Base-by-base conservation (phyloP, 37 sponge, comb jelly and placozoan genomes). In the Theonella swinhoei region DNA sequence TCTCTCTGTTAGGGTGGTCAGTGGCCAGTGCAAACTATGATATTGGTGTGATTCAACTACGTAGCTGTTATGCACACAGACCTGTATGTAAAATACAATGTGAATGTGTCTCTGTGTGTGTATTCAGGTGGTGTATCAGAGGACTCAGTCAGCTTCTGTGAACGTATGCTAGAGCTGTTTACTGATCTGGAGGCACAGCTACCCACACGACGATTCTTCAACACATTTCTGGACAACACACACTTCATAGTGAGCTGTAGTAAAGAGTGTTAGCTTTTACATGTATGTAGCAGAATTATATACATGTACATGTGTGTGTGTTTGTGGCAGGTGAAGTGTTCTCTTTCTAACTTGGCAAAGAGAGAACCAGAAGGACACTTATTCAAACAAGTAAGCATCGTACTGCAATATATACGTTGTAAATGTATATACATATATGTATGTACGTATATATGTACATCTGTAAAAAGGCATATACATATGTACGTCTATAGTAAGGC, bases 171-270 rank as follows among this genome's bases (percentile, higher is more conserved):
- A 4, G 99, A 99, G 90, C 83, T 99, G 36, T 58, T 96, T 17
- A 92, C 74, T 22, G 99, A 99, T 70, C 71, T 99, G 1, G 93
- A 94, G 88, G 96, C 96, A 4, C 93, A 94, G 77, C 89, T 96
- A 39, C 97, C 94, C 17, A 94, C 99, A 0, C 75, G 99, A 25
- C 62, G 99, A 23, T 99, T 96, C 89, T 92, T 99, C 88, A 96
- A 96, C 78, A 96, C 97, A 9, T 86, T 99, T 23, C 83, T 99
- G 40, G 92, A 90, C 67, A 84, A 87, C 84, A 70, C 70, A 36
- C 93, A 92, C 63, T 76, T 99, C 30, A 43, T 96, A 76, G 99
- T 99, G 19, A 37, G 84, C 5, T 20, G 19, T 19, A 58, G 19
- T 20, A 58, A 58, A 11, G n/a, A n/a, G n/a, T n/a, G n/a, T 19